Evolutionary conservation across 2,888 invertebrate genomes (phyloP).

Genomic region (Myopa testacea): DNA sequence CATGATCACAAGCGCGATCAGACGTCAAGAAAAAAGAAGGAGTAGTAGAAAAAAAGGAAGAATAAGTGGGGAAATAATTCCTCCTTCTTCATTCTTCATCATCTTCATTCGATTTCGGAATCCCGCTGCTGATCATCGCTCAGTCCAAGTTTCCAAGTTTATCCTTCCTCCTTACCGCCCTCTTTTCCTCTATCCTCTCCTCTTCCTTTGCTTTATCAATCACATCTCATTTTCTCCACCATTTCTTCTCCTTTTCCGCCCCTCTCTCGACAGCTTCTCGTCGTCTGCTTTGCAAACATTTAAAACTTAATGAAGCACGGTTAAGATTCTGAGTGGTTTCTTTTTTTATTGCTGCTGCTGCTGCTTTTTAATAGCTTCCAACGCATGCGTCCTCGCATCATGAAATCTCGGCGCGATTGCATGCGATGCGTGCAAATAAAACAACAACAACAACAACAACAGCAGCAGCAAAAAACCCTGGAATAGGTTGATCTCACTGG

Average conservation of each 20-base stretch:
- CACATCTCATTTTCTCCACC: not conserved
- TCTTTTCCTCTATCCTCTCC: not conserved
- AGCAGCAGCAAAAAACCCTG: not conserved
- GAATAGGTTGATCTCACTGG: conserved; percentile 27
- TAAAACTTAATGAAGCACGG: conserved; percentile 53
- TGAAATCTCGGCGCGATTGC: not conserved
- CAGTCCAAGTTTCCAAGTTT: too few species aligned
- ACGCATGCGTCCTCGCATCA: conserved; percentile 19
- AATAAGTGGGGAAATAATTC: too few species aligned
- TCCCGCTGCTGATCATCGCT: not conserved
- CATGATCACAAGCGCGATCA: not conserved
- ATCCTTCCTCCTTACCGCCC: not conserved
- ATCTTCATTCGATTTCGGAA: not conserved
- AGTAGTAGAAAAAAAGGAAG: not conserved
- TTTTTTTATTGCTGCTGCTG: not conserved
- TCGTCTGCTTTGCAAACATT: conserved; percentile 47
- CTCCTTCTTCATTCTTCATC: too few species aligned
- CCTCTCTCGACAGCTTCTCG: not conserved
- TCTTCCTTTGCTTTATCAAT: not conserved
- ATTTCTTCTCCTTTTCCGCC: not conserved
- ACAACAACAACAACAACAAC: not conserved
- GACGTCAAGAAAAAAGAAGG: not conserved
- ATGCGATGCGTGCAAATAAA: not conserved
- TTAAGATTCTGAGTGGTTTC: not conserved
- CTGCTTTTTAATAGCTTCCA: not conserved